Base-by-base conservation (phyloP, 2,888 invertebrate genomes). In the Tiliacea citrago region DNA sequence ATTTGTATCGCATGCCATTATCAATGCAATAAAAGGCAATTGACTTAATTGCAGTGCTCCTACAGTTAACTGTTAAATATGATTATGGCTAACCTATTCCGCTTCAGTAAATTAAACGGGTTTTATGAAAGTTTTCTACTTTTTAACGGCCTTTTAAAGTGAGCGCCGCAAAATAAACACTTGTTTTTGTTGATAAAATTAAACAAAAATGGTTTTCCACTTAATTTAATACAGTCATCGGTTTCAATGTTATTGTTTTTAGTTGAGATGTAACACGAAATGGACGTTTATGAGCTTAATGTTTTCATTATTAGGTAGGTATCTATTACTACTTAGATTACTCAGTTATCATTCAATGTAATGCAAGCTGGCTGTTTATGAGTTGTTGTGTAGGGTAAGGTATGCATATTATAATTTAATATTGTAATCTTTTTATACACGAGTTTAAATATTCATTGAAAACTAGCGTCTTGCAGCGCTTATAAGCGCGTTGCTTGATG, bases 11-110 rank as follows among this genome's bases (percentile, higher is more conserved):
- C 87, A 88, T 83, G 84, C 84, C 78, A 78, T 86, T 87, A 86
- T 88, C 84, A 88, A 83, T 86, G 85, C 82, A 77, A 86, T 86
- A 84, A 87, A 86, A 80, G 73, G 82, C 86, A 84, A 88, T 90
- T 83, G 83, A 66, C 73, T 84, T 88, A 87, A 90, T 88, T 81
- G 75, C 77, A 79, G 78, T 83, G 77, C 75, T 68, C 29, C 79
- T 78, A 81, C 78, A 47, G 75, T 84, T 72, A 75, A 88, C 80
- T 73, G 81, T 85, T 79, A 82, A 86, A 86, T 79, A 81, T 86
- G 83, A 86, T 86, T 85, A 84, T 79, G 68, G 75, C 61, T 71
- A 75, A 73, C 73, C 68, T 73, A 74, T 76, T 71, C 66, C 65
- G 75, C 70, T 79, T 76, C 65, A 77, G 75, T 75, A 69, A 83